These are phyloP conservation scores for Thyatira batis DNA, from an alignment of 2,888 invertebrate genomes.

Conservation along the genomic window DNA sequence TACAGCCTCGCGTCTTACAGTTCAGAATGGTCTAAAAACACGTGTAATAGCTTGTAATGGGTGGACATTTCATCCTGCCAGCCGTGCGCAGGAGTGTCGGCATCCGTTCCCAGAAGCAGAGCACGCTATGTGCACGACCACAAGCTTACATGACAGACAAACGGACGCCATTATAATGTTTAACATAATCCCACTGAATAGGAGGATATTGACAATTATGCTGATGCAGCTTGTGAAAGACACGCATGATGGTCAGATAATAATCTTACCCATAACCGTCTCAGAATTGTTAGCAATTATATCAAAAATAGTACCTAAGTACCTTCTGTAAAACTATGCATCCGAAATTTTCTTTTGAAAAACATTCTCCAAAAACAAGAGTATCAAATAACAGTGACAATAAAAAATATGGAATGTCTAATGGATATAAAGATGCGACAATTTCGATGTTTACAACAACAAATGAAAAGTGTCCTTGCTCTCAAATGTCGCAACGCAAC, in stretches of 20 bases:
- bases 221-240: not conserved
- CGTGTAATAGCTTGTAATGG: conserved; percentile 49
- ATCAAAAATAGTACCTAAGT: no score
- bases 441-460: not conserved
- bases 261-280: no score
- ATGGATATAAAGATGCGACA: not conserved
- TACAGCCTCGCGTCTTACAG: not conserved
- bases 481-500: not conserved
- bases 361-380: not conserved
- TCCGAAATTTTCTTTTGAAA: not conserved
- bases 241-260: no score
- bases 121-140: conserved; percentile 15
- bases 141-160: conserved; percentile 38
- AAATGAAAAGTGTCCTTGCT: not conserved
- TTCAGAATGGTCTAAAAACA: conserved; percentile 12
- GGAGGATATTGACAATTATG: not conserved
- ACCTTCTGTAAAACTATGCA: no score
- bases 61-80: conserved; percentile 39
- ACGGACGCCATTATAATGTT: conserved; percentile 49
- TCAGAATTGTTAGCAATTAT: no score
- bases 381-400: not conserved
- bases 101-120: conserved; percentile 60
- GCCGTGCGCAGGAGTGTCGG: conserved; percentile 42
- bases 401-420: not conserved
- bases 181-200: conserved; percentile 24